Percentiles rank a stretch among this genome's conserved stretches.
phyloP scores from a whole-genome alignment of 2,113 vertebrate genomes.

The Hydrolagus affinis region DNA sequence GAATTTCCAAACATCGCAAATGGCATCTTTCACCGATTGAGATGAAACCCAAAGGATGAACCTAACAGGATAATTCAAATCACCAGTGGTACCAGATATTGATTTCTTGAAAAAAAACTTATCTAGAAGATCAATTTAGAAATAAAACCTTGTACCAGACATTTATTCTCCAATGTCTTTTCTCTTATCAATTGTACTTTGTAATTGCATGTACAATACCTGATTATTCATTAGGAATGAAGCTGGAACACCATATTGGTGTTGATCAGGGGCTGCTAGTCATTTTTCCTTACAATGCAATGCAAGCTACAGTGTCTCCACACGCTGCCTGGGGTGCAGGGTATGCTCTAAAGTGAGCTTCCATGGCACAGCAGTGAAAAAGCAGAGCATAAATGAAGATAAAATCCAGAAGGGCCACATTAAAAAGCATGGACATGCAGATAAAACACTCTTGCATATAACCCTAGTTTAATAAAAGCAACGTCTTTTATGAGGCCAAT shows the following conservation, averaged over 20 bases:
- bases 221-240: background rate
- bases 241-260: background rate
- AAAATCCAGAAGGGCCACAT: background rate
- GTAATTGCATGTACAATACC: background rate
- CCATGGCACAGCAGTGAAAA: background rate
- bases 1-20: background rate
- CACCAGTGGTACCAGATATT: too few relatives aligned
- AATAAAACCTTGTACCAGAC: background rate
- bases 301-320: background rate
- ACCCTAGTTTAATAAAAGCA: background rate
- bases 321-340: background rate
- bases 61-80: background rate
- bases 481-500: background rate
- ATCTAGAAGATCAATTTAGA: background rate
- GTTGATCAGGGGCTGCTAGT: background rate
- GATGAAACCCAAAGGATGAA: background rate
- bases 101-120: background rate
- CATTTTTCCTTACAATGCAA: constrained; percentile 15
- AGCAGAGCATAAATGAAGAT: constrained; percentile 14
- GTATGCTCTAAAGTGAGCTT: background rate
- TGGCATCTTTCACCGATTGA: background rate
- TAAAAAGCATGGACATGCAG: background rate
- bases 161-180: background rate
- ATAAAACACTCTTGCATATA: background rate
- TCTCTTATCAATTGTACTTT: too few relatives aligned